phyloP scores from a whole-genome alignment of 2,888 invertebrate genomes.

The Rhingia campestris region DNA sequence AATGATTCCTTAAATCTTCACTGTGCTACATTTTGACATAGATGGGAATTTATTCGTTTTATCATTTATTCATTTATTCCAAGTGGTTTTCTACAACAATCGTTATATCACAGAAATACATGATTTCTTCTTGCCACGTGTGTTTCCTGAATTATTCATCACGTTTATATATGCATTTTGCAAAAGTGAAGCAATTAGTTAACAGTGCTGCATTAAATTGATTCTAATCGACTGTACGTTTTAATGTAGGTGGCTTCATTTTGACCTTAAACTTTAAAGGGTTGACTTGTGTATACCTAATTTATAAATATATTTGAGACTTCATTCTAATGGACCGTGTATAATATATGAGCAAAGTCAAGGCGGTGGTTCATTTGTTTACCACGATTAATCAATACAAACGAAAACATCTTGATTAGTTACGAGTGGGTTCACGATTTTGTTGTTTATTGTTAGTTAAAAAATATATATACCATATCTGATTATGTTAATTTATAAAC shows the following conservation, averaged over 20 bases:
- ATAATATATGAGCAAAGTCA: too few species aligned
- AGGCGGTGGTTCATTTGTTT: too few species aligned
- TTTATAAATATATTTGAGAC: too few species aligned
- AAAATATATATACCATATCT: too few species aligned
- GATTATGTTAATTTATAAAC: too few species aligned
- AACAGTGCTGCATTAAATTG: background rate
- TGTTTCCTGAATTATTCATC: slow-evolving; percentile 20
- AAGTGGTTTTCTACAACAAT: background rate
- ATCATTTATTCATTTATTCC: slow-evolving; percentile 31
- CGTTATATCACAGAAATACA: slow-evolving; percentile 3
- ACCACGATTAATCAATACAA: too few species aligned
- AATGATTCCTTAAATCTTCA: background rate
- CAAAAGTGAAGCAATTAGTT: slow-evolving; percentile 7
- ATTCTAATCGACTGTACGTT: background rate
- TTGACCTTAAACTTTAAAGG: background rate
- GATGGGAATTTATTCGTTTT: background rate
- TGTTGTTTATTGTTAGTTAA: too few species aligned
- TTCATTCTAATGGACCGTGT: too few species aligned
- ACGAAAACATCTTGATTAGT: too few species aligned
- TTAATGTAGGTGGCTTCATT: background rate
- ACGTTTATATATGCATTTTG: background rate
- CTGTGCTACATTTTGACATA: background rate
- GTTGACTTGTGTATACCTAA: too few species aligned
- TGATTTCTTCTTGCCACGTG: slow-evolving; percentile 6
- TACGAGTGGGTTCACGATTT: too few species aligned